phyloP scores from a whole-genome alignment of 2,888 invertebrate genomes.

The Thumatha senex region DNA sequence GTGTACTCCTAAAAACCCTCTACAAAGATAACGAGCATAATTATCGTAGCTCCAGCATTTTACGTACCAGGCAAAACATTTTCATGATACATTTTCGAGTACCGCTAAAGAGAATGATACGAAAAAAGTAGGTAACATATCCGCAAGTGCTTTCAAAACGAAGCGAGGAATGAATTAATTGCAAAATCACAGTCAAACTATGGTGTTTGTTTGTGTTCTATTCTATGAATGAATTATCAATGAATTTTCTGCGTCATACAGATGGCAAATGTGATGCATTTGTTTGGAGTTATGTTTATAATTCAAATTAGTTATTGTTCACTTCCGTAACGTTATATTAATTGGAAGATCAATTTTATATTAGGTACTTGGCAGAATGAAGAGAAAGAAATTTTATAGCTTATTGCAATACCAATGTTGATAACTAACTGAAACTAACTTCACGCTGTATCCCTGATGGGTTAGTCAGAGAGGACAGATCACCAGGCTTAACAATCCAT shows the following conservation, averaged over 20 bases:
- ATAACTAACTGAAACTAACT: too few relatives aligned
- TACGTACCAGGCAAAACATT: conserved; percentile 1
- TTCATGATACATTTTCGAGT: conserved; percentile 4
- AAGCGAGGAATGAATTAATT: conserved; percentile 19
- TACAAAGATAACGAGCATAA: conserved; percentile 8
- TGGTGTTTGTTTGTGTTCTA: conserved; percentile 15
- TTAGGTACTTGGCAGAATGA: too few relatives aligned
- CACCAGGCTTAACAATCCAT: too few relatives aligned
- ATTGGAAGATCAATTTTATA: neutral
- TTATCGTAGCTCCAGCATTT: conserved; percentile 5
- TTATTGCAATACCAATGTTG: too few relatives aligned
- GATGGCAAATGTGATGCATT: neutral
- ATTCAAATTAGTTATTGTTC: neutral
- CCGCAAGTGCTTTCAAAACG: conserved; percentile 2
- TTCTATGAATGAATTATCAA: conserved; percentile 25
- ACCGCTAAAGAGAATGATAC: conserved; percentile 6
- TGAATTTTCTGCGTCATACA: conserved; percentile 4
- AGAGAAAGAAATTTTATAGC: too few relatives aligned
- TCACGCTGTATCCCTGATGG: too few relatives aligned
- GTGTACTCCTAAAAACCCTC: too few relatives aligned
- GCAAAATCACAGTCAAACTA: conserved; percentile 6
- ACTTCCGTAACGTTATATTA: neutral
- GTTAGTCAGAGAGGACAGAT: too few relatives aligned
- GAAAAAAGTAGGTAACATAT: conserved; percentile 4
- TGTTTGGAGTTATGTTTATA: neutral